Conservation (phyloP, 2,113 vertebrate genomes). For the Gambusia holbrooki region DNA sequence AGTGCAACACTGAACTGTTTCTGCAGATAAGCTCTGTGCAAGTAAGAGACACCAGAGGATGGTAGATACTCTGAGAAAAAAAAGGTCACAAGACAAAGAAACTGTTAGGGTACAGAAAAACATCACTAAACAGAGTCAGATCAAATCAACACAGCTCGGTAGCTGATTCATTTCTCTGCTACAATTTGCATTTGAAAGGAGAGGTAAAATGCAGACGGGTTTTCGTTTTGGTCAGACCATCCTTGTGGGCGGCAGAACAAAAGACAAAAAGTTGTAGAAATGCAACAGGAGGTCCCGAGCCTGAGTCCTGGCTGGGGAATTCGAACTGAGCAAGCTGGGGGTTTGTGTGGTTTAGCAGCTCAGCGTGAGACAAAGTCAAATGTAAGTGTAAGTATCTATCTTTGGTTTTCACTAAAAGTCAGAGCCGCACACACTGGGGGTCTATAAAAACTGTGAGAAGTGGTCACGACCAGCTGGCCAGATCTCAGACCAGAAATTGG, state of each 20-base stretch:
- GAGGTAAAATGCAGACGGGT: neutral
- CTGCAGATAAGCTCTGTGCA: conserved; percentile 11
- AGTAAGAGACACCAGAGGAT: neutral
- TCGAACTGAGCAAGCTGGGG: conserved; percentile 1
- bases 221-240: neutral
- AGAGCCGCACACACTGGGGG: neutral
- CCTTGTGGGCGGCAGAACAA: neutral
- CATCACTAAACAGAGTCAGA: neutral
- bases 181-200: conserved; percentile 3
- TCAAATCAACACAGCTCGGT: neutral
- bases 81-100: neutral
- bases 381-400: neutral
- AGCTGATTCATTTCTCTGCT: neutral
- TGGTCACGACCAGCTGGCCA: neutral
- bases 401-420: neutral
- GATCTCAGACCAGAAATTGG: neutral
- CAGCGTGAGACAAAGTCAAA: neutral
- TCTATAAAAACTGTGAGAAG: neutral
- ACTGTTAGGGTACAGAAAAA: neutral
- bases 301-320: neutral
- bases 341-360: conserved; percentile 44
- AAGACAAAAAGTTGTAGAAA: neutral
- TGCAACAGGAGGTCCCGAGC: neutral
- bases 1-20: neutral
- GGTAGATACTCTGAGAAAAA: neutral